Conservation (phyloP, 2,888 invertebrate genomes). For the Digitonthophagus gazella region DNA sequence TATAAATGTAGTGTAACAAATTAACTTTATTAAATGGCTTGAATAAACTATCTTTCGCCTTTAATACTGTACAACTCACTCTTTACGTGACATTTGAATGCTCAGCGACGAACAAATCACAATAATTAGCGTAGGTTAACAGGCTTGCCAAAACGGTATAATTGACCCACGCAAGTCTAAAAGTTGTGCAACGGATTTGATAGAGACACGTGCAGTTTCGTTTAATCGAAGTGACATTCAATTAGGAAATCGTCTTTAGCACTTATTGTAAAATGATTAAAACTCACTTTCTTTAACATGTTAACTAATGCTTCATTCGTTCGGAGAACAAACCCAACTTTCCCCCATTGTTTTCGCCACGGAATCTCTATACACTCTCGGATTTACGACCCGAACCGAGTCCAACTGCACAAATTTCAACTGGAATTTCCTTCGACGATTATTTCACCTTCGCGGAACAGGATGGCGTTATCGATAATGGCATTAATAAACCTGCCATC, state of each 20-base stretch:
- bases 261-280: background rate
- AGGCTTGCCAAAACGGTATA: background rate
- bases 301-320: background rate
- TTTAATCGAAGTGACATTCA: too few relatives aligned
- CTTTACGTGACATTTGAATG: background rate
- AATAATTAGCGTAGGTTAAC: background rate
- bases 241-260: background rate
- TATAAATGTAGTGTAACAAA: background rate
- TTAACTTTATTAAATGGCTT: background rate
- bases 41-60: too few relatives aligned
- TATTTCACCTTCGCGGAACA: background rate
- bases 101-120: background rate
- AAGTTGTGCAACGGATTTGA: background rate
- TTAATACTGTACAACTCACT: background rate
- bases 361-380: background rate
- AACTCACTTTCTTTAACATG: background rate
- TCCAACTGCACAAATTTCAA: background rate
- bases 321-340: background rate
- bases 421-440: background rate
- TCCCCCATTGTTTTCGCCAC: background rate
- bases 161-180: background rate
- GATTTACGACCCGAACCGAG: background rate
- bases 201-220: background rate
- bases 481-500: too few relatives aligned
- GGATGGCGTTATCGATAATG: background rate